Base-by-base conservation (phyloP, 2,797 vertebrate species). In the Microctenopoma steveboyesi region DNA sequence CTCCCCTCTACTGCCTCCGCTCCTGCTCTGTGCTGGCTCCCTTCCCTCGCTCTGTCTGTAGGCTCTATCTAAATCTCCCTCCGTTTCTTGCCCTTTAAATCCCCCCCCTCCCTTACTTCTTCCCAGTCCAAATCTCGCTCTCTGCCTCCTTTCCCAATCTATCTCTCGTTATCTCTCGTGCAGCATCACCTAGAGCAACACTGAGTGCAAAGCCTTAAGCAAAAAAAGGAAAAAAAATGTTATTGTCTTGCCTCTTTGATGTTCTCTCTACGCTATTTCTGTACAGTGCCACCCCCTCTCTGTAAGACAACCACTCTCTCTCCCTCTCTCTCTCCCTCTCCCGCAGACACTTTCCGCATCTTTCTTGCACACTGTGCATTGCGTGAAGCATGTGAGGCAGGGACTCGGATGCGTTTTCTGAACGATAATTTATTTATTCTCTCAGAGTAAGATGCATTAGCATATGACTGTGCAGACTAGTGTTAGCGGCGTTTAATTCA, bases 401-500 rank as follows among this genome's bases (percentile, higher is more conserved):
- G 48, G 73, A 67, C 63, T 89, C 81, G 77, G 89, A 87, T 88
- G 82, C 86, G 79, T 86, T 90, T 91, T 89, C 80, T 87, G 67
- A 61, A 79, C 71, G 84, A 89, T 93, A 84, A 92, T 93, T 92
- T 92, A 92, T 94, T 92, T 87, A 92, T 92, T 89, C 82, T 88
- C 85, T 81, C 66, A 72, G 83, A 79, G 84, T 77, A 63, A 73
- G 79, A 70, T 64, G 81, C 81, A 94, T 94, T 94, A 93, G 90
- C 91, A 94, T 94, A 86, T 81, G 85, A 90, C 82, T 89, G 87
- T 65, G 83, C 70, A 62, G 79, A 82, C 78, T 76, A 86, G 88
- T 83, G 88, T 88, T 92, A 89, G 90, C 86, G 89, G 82, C 87
- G 89, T 93, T 92, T 92, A 92, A 94, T 93, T 93, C 88, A 90